Evolutionary conservation across 2,888 invertebrate species (phyloP), one percentile per base, ranked within the genome.

Genomic region (Ditylenchus weischeri): DNA sequence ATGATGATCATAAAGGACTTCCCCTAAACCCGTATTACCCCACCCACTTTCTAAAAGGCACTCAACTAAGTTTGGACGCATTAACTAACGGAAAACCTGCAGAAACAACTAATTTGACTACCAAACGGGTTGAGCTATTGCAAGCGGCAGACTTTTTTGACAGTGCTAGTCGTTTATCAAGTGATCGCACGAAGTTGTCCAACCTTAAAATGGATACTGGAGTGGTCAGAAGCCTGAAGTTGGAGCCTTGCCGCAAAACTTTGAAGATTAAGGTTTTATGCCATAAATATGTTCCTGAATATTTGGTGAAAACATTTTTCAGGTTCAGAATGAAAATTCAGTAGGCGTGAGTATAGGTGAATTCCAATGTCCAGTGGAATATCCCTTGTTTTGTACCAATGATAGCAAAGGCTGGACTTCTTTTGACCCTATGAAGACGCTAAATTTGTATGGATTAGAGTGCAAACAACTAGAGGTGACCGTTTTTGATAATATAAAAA

Each of bases 381-480:
- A 73, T 36, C 70, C 70, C 18, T 62, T 70, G 18, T 74, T 59
- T 50, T 21, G 21, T 11, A 54, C 54, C 29, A 29, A 18, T 18
- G 21, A 21, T 54, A 54, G 54, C 10, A 58, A 68, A 50, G 75
- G 70, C 23, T 70, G 70, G 70, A 43, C 54, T 13, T 70, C 69
- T 19, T 65, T 50, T 21, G 47, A 69, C 38, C 70, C 70, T 5
- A 47, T 35, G 3, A 70, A 70, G 58, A 73, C 69, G 15, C 21
- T 72, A 13, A 75, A 72, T 70, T 73, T 70, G 64, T 70, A 73
- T 50, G 70, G 73, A 19, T 38, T 70, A 18, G 62, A 73, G 43
- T 69, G 73, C 48, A 36, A 43, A 23, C 35, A 57, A 35, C 35
- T 70, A 8, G 43, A 47, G 61, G 69, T 74, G 18, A 19, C 29